These are phyloP conservation scores for Patella ulyssiponensis DNA, from an alignment of 2,888 invertebrate genomes.

Conservation along the genomic window DNA sequence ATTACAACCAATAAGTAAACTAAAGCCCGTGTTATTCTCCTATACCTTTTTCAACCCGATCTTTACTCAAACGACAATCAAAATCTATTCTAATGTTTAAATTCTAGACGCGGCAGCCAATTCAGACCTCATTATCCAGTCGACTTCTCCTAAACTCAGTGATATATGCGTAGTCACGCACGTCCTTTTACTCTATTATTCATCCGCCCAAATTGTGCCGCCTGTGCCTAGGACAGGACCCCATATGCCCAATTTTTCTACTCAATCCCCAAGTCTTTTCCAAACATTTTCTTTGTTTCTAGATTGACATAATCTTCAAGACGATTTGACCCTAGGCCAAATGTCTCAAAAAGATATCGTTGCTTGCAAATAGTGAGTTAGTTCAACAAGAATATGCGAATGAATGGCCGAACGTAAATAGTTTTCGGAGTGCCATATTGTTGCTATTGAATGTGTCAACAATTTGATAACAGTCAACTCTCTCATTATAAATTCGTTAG, in stretches of 20 bases:
- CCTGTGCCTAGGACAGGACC: background rate
- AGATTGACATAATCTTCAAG: slow-evolving; percentile 17
- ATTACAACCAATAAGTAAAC: background rate
- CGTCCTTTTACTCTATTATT: slow-evolving; percentile 23
- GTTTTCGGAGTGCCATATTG: slow-evolving; percentile 26
- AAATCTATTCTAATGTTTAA: background rate
- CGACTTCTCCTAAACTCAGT: background rate
- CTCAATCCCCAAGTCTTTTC: too few species aligned
- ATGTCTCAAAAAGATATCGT: slow-evolving; percentile 22
- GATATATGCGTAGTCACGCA: slow-evolving; percentile 32
- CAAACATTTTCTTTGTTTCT: slow-evolving; percentile 20
- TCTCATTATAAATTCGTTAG: slow-evolving; percentile 6
- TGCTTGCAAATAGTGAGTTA: background rate
- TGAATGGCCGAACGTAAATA: slow-evolving; percentile 17
- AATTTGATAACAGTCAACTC: background rate
- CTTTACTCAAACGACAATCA: background rate
- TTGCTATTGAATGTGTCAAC: slow-evolving; percentile 5
- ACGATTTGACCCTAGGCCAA: slow-evolving; percentile 25
- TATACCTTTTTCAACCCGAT: background rate
- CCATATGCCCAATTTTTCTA: slow-evolving; percentile 9
- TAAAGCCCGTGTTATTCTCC: background rate
- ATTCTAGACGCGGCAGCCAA: background rate
- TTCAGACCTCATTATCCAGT: background rate
- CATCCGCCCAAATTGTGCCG: slow-evolving; percentile 12
- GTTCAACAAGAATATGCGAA: slow-evolving; percentile 11